These are phyloP conservation scores for Lateolabrax maculatus DNA, from an alignment of 2,797 vertebrate genomes.

Conservation along the genomic window DNA sequence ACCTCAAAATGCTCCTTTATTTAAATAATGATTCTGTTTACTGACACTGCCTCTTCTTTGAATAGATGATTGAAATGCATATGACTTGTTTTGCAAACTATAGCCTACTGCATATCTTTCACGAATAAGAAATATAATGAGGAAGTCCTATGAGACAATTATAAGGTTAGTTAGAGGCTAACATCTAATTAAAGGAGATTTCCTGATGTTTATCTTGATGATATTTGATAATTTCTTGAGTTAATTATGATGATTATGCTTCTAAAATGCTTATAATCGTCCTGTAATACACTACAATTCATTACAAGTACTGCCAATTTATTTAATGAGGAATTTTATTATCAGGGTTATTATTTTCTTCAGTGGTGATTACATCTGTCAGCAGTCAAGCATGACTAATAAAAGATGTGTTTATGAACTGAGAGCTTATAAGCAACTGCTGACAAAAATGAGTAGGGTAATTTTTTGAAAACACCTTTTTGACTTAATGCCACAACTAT, in stretches of 20 bases:
- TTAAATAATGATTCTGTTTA: not conserved
- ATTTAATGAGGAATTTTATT: slow-evolving; percentile 50
- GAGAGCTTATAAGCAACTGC: slow-evolving; percentile 8
- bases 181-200: slow-evolving; percentile 24
- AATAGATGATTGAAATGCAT: not conserved
- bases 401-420: slow-evolving; percentile 34
- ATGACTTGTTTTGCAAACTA: not conserved
- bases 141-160: slow-evolving; percentile 20
- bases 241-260: slow-evolving; percentile 38
- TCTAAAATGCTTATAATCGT: slow-evolving; percentile 39
- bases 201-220: slow-evolving; percentile 42
- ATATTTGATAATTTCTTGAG: slow-evolving; percentile 22
- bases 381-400: slow-evolving; percentile 35
- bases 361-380: slow-evolving; percentile 40
- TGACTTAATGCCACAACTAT: too few relatives aligned
- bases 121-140: not conserved
- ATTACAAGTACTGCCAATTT: slow-evolving; percentile 46
- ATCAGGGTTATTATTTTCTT: slow-evolving; percentile 58
- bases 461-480: not conserved
- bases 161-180: slow-evolving; percentile 33
- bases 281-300: slow-evolving; percentile 40
- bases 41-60: not conserved
- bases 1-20: slow-evolving; percentile 1
- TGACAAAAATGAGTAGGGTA: slow-evolving; percentile 19
- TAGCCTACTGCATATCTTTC: not conserved